Evolutionary conservation across 2,797 vertebrate species (phyloP), one percentile per base, ranked within the genome.

Genomic region (Phoeniculus purpureus): DNA sequence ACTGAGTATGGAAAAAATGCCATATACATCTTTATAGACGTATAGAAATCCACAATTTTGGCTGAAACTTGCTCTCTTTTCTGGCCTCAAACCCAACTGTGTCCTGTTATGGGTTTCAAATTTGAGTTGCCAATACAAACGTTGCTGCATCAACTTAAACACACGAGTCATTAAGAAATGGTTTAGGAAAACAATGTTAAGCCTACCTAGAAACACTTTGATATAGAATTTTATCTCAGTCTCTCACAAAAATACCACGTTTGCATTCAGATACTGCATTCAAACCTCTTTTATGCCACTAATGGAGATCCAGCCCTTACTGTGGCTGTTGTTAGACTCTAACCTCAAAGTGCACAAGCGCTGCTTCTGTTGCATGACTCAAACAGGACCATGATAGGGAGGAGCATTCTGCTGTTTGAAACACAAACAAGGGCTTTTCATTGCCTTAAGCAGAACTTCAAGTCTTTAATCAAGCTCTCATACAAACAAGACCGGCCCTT

Each of bases 321-420:
- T 37, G 7, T 0, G 0, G 19, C 29, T 64, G 37, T 22, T 3
- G 0, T 50, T n/a, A 43, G 47, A 29, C 34, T 40, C 54, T 23
- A 55, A 60, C 4, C 4, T 15, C 54, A n/a, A 71, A 60, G n/a
- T 3, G 1, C 14, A 23, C 7, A 40, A 84, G 20, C 1, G 2
- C 13, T 60, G 2, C 27, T 72, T 85, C 40, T 48, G 12, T 5
- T 52, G 7, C 2, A 2, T 12, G 18, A 73, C 67, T 34, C 23
- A n/a, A 89, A 62, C 9, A 25, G 70, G 37, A 68, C 22, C 23
- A 7, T 5, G 13, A 25, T 1, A 29, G 14, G 20, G 13, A 74
- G 23, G 10, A 93, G 76, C 4, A 16, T 6, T 65, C 59, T 73
- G 31, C 27, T 1, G 10, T 54, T 87, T 84, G 71, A 67, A 78